Conservation (phyloP, 2,888 invertebrate species). For the Lasioglossum vierecki region DNA sequence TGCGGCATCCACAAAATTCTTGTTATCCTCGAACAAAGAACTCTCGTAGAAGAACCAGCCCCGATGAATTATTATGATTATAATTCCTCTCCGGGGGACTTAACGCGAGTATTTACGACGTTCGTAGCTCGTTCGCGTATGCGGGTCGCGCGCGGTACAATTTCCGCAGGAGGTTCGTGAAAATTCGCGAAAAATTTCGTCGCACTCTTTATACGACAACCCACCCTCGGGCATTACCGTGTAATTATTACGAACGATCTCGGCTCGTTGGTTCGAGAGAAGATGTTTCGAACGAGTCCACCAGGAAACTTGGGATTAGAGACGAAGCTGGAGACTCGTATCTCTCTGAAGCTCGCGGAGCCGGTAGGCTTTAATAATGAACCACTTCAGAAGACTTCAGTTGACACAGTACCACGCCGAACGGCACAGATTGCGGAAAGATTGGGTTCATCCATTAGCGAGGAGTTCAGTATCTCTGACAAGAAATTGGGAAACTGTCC, state of each 20-base stretch:
- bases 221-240: neutral
- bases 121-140: neutral
- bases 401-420: slow-evolving; percentile 16
- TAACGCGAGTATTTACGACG: slow-evolving; percentile 2
- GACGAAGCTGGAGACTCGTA: neutral
- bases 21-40: neutral
- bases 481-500: slow-evolving; percentile 16
- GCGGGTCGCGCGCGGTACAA: neutral
- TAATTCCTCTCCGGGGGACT: neutral
- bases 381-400: neutral
- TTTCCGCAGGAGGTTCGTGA: neutral
- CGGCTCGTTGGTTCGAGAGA: neutral
- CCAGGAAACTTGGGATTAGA: neutral
- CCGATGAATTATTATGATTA: neutral
- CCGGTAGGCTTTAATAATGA: slow-evolving; percentile 21
- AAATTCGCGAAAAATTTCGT: neutral
- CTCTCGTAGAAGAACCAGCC: neutral
- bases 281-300: neutral
- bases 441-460: slow-evolving; percentile 14
- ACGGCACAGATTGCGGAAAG: slow-evolving; percentile 12
- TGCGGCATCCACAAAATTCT: neutral
- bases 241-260: slow-evolving; percentile 4
- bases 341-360: neutral
- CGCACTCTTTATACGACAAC: neutral
- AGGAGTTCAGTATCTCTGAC: neutral